Percentiles rank a stretch among this genome's conserved stretches.
Conservation (phyloP, 30 jellyfish, hydroid and myxozoan species). For the Nemopilema nomurai region DNA sequence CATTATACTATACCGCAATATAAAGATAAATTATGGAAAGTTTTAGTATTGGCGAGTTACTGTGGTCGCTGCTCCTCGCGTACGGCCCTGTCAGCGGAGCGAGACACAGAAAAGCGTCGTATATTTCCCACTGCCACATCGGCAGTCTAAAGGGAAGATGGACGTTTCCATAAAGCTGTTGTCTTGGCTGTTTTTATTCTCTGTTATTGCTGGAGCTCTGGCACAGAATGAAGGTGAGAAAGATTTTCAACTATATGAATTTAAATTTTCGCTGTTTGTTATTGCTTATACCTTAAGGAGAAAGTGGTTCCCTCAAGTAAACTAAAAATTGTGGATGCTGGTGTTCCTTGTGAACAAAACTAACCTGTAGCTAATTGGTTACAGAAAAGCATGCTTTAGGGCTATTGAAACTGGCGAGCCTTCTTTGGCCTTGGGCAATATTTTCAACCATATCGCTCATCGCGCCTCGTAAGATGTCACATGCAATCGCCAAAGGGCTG, state of each 20-base stretch:
- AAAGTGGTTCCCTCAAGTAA: neutral
- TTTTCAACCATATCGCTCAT: neutral
- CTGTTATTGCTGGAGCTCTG: conserved; percentile 4
- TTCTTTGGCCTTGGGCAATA: conserved; percentile 53
- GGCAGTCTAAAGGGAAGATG: conserved; percentile 77
- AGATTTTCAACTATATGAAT: neutral
- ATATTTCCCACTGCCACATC: conserved; percentile 64
- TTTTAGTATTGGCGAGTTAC: conserved; percentile 32
- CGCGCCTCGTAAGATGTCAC: neutral
- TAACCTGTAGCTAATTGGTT: neutral
- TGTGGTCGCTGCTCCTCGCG: conserved; percentile 71
- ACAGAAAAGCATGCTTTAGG: neutral
- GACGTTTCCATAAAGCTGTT: conserved; percentile 48
- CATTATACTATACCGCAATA: conserved; percentile 57
- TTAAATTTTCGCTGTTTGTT: neutral
- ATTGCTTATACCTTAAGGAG: neutral
- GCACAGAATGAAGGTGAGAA: conserved; percentile 22
- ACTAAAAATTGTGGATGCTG: neutral
- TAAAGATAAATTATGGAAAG: conserved; percentile 34
- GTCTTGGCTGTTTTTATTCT: conserved; percentile 37
- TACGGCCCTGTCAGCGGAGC: conserved; percentile 74
- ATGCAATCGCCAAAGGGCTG: neutral
- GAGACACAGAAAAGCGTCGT: conserved; percentile 68
- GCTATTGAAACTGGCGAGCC: neutral
- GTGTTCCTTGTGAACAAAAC: neutral